Percentiles rank a stretch among this genome's conserved stretches.
phyloP scores from a whole-genome alignment of 2,797 vertebrate genomes.

The Eutrigla gurnardus region DNA sequence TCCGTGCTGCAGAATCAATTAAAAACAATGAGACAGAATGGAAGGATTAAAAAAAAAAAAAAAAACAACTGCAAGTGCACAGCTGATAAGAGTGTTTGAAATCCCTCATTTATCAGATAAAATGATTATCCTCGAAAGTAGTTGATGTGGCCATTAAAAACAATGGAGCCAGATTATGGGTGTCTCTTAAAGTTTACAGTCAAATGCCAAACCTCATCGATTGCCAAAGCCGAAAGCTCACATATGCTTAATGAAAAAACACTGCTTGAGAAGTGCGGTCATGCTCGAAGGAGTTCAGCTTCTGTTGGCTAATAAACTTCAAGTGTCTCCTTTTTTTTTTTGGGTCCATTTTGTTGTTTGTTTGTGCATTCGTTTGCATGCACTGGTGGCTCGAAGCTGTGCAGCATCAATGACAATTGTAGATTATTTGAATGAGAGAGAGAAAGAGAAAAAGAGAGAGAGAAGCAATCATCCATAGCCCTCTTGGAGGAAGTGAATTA shows the following conservation, averaged over 20 bases:
- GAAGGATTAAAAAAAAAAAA: slow-evolving; percentile 82
- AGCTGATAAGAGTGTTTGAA: slow-evolving; percentile 85
- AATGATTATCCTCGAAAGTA: slow-evolving; percentile 85
- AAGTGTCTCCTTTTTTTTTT: slow-evolving; percentile 37
- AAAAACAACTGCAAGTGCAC: slow-evolving; percentile 74
- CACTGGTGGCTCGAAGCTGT: slow-evolving; percentile 39
- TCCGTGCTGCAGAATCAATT: slow-evolving; percentile 83
- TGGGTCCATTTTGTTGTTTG: background rate
- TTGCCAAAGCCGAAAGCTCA: slow-evolving; percentile 51
- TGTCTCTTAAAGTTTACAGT: slow-evolving; percentile 79
- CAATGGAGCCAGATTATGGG: slow-evolving; percentile 76
- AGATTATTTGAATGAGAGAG: slow-evolving; percentile 65
- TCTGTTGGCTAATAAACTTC: slow-evolving; percentile 58
- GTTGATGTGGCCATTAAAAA: slow-evolving; percentile 84
- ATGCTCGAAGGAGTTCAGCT: slow-evolving; percentile 46
- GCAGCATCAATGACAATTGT: slow-evolving; percentile 64
- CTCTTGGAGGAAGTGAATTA: slow-evolving; percentile 64
- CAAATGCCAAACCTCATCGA: slow-evolving; percentile 81
- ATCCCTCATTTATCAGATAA: slow-evolving; percentile 87
- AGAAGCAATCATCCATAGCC: slow-evolving; percentile 53
- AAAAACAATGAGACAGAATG: slow-evolving; percentile 82
- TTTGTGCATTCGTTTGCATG: background rate
- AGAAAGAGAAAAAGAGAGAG: slow-evolving; percentile 18
- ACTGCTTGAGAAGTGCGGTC: slow-evolving; percentile 42
- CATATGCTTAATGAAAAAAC: slow-evolving; percentile 56